phyloP scores from a whole-genome alignment of 2,888 invertebrate species.

The Galerucella calmariensis region DNA sequence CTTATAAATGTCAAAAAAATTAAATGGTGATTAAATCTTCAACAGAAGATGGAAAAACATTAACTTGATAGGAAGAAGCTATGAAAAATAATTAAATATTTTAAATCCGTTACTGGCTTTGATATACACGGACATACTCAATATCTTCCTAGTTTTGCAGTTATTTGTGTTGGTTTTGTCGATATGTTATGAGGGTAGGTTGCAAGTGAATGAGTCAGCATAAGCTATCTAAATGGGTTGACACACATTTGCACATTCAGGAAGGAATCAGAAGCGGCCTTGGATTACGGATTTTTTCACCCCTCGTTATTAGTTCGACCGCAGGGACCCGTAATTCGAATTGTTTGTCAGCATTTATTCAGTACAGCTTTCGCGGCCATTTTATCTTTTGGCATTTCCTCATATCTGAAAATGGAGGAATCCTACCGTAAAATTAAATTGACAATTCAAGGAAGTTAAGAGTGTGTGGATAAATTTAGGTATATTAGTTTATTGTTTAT shows the following conservation, averaged over 20 bases:
- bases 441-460: background rate
- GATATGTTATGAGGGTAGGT: slow-evolving; percentile 41
- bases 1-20: too few species aligned
- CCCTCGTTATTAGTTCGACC: slow-evolving; percentile 15
- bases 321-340: slow-evolving; percentile 14
- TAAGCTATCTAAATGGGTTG: slow-evolving; percentile 52
- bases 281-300: slow-evolving; percentile 21
- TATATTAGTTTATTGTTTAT: too few species aligned
- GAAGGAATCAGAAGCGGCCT: slow-evolving; percentile 22
- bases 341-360: background rate
- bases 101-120: background rate
- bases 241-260: slow-evolving; percentile 57
- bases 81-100: background rate
- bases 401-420: background rate
- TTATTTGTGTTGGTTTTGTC: slow-evolving; percentile 49
- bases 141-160: slow-evolving; percentile 56
- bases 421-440: background rate
- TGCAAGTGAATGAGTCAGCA: slow-evolving; percentile 57
- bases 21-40: too few species aligned
- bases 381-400: background rate
- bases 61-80: background rate
- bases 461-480: too few species aligned
- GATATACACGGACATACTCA: slow-evolving; percentile 44
- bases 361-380: slow-evolving; percentile 5
- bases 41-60: background rate